Base-by-base conservation (phyloP, 2,113 vertebrate genomes). In the Trichomycterus rosablanca region DNA sequence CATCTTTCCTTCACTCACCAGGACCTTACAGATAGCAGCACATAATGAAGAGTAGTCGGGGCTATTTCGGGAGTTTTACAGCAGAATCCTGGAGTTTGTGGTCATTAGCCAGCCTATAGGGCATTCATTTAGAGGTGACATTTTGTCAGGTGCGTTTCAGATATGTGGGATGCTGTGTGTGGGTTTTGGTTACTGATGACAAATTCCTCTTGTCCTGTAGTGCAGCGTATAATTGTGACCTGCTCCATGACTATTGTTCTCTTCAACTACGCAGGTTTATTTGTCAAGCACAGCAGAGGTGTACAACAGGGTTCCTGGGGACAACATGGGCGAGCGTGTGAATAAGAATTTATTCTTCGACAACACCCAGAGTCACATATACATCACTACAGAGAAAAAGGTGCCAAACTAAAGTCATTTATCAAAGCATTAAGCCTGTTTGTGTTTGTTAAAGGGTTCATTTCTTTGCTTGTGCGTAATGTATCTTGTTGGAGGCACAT, bases 301-400 rank as follows among this genome's bases (percentile, higher is more conserved):
- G 18, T 97, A 94, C 7, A 86, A 83, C 16, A 85, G 82, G 15
- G 63, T 83, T 49, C 62, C 63, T 0, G 83, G 86, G 23, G 90
- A 90, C 42, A 81, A 72, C 59, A 88, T 87, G 11, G 91, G 88
- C 0, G 78, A 91, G 63, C 89, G 82, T 0, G 79, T 98, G 75
- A 93, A 94, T 78, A 92, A 84, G 68, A 89, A 96, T 71, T 84
- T 98, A 53, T 85, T 90, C 52, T 86, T 98, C 45, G 92, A 95
- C 15, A 71, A 73, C 37, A 68, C 72, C 26, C 79, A 77, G 64
- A 76, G 86, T 39, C 83, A 89, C 71, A 73, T 98, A n/a, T 97
- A 97, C 0, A 85, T 94, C 79, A 91, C 94, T 88, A 94, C 90
- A 0, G 88, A 91, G 76, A 87, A 87, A 65, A 94, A 94, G 95